Evolutionary conservation across 2,888 invertebrate genomes (phyloP).

Genomic region (Synanthedon myopaeformis): DNA sequence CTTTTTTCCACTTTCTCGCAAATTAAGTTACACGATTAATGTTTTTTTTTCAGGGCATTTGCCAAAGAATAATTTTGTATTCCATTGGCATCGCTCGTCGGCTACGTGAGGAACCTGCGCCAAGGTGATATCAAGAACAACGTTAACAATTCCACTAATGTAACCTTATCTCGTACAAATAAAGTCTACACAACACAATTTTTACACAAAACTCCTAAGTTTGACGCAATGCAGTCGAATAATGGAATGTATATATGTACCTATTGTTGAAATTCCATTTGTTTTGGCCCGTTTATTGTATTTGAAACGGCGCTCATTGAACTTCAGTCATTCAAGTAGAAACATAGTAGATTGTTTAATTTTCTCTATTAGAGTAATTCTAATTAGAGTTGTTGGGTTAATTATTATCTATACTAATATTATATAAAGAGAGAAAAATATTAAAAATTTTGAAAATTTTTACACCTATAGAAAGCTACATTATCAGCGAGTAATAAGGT

Average conservation of each 20-base stretch:
- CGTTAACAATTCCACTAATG: background rate
- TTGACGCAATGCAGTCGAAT: constrained; percentile 15
- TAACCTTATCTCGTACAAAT: background rate
- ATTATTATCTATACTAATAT: too few species aligned
- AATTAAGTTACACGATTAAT: background rate
- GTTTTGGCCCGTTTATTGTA: background rate
- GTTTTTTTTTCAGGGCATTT: constrained; percentile 1
- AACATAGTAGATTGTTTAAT: too few species aligned
- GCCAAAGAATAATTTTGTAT: constrained; percentile 16
- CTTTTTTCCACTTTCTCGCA: background rate
- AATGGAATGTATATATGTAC: constrained; percentile 5
- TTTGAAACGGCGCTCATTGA: background rate
- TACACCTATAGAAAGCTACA: too few species aligned
- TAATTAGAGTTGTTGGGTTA: too few species aligned
- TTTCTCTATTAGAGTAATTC: too few species aligned
- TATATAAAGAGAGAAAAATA: too few species aligned
- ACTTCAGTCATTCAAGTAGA: too few species aligned
- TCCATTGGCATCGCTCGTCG: constrained; percentile 11
- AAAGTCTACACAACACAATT: background rate
- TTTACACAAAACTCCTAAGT: background rate
- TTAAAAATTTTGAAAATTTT: too few species aligned
- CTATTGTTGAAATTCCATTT: background rate
- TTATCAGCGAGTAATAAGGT: too few species aligned
- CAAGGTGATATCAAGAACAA: constrained; percentile 9
- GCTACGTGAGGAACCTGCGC: constrained; percentile 16